phyloP scores from a whole-genome alignment of 2,888 invertebrate species.

The Hedya salicella region DNA sequence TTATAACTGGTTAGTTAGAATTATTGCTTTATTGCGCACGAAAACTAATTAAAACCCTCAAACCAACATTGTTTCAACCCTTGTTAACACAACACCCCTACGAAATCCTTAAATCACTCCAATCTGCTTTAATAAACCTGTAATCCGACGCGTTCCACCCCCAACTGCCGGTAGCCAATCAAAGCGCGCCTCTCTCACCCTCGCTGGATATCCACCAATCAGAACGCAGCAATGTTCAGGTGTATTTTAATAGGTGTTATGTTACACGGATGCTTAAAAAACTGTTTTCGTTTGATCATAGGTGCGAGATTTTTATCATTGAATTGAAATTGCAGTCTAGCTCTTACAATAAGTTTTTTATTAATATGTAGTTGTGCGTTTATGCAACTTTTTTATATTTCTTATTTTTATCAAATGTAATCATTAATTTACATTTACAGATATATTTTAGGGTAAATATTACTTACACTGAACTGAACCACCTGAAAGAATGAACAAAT shows the following conservation, averaged over 20 bases:
- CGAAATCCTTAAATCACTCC: slow-evolving; percentile 71
- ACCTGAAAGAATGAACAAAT: too few relatives aligned
- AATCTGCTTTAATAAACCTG: slow-evolving; percentile 68
- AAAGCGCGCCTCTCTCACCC: slow-evolving; percentile 61
- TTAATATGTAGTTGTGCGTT: neutral
- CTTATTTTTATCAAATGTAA: too few relatives aligned
- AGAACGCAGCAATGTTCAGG: slow-evolving; percentile 58
- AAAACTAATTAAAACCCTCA: slow-evolving; percentile 43
- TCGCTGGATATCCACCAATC: slow-evolving; percentile 62
- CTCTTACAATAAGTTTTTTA: neutral
- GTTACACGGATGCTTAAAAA: slow-evolving; percentile 56
- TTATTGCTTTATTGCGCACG: neutral
- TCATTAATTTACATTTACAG: too few relatives aligned
- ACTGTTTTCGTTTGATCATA: slow-evolving; percentile 25
- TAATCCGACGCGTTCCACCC: slow-evolving; percentile 68
- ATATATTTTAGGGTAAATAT: too few relatives aligned
- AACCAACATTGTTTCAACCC: slow-evolving; percentile 50
- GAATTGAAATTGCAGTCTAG: too few relatives aligned
- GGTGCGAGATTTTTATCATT: slow-evolving; percentile 6
- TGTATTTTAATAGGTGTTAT: slow-evolving; percentile 63
- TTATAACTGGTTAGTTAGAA: too few relatives aligned
- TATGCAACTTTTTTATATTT: too few relatives aligned
- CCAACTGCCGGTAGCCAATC: slow-evolving; percentile 62
- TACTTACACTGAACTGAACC: too few relatives aligned
- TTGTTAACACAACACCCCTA: slow-evolving; percentile 48